Conservation (phyloP, 1,140 invertebrate genomes). For the Calephelis nemesis region DNA sequence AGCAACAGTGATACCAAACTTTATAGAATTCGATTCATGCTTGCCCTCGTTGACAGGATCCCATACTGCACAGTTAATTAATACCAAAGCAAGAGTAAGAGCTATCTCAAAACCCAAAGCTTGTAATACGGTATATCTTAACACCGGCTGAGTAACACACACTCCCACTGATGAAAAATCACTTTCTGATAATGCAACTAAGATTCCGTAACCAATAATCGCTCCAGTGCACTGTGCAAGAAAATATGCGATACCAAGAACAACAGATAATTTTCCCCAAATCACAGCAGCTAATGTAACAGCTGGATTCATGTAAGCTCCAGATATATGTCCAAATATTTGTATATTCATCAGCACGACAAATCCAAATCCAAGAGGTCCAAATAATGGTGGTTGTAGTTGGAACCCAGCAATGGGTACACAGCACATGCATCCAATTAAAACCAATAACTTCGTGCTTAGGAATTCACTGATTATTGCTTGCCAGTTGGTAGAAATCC, state of each 20-base stretch:
- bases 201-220: constrained; percentile 83
- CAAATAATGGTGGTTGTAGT: constrained; percentile 39
- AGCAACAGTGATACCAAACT: constrained; percentile 82
- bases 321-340: constrained; percentile 85
- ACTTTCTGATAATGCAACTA: constrained; percentile 80
- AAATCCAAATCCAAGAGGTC: constrained; percentile 56
- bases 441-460: constrained; percentile 48
- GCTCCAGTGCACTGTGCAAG: constrained; percentile 86
- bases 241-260: constrained; percentile 85
- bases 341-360: constrained; percentile 75
- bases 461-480: constrained; percentile 50
- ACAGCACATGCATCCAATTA: constrained; percentile 60
- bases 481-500: constrained; percentile 39
- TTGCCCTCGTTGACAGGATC: constrained; percentile 75
- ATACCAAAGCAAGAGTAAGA: constrained; percentile 84
- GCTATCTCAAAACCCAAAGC: constrained; percentile 69
- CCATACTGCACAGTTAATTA: constrained; percentile 84
- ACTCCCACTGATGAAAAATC: constrained; percentile 58
- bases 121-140: constrained; percentile 56
- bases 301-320: constrained; percentile 88
- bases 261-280: constrained; percentile 75
- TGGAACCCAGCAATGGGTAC: constrained; percentile 46
- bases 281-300: constrained; percentile 85
- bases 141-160: constrained; percentile 81
- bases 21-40: constrained; percentile 73